These are phyloP conservation scores for Oreochromis spilurus DNA, from an alignment of 2,113 vertebrate genomes.

Conservation along the genomic window DNA sequence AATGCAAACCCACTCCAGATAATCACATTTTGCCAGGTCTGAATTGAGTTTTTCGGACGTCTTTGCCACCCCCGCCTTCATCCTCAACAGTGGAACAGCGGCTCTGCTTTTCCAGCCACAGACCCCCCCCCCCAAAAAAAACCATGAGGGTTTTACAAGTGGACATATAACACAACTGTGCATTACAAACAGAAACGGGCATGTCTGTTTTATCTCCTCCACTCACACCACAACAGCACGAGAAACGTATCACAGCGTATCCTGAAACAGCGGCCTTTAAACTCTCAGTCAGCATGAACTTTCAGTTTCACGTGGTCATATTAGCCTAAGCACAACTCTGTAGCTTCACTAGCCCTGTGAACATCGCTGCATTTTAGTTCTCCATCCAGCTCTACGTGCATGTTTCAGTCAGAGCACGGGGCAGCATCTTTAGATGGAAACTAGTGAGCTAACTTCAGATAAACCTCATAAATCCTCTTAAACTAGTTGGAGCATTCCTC, in stretches of 20 bases:
- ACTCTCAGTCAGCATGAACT: neutral
- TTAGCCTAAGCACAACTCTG: neutral
- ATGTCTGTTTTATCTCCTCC: constrained; percentile 2
- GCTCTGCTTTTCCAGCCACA: constrained; percentile 31
- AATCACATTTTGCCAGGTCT: constrained; percentile 73
- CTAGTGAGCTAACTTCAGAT: neutral
- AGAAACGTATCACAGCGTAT: neutral
- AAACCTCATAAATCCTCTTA: too few relatives aligned
- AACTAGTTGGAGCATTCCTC: neutral
- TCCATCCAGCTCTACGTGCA: neutral
- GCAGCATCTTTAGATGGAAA: neutral
- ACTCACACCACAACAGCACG: neutral
- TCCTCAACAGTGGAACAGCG: constrained; percentile 31
- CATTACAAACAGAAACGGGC: constrained; percentile 30
- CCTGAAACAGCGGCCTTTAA: neutral
- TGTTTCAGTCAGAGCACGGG: too few relatives aligned
- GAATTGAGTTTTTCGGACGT: constrained; percentile 68
- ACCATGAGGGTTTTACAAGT: constrained; percentile 52
- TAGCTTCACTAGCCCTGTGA: neutral
- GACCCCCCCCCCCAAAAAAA: neutral
- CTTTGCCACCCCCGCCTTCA: constrained; percentile 46
- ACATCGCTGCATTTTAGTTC: neutral
- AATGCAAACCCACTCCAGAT: constrained; percentile 77
- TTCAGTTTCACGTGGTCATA: neutral
- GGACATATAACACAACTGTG: constrained; percentile 37